These are phyloP conservation scores for Scaptomyza tumidula DNA, from an alignment of 2,888 invertebrate species.

Conservation along the genomic window DNA sequence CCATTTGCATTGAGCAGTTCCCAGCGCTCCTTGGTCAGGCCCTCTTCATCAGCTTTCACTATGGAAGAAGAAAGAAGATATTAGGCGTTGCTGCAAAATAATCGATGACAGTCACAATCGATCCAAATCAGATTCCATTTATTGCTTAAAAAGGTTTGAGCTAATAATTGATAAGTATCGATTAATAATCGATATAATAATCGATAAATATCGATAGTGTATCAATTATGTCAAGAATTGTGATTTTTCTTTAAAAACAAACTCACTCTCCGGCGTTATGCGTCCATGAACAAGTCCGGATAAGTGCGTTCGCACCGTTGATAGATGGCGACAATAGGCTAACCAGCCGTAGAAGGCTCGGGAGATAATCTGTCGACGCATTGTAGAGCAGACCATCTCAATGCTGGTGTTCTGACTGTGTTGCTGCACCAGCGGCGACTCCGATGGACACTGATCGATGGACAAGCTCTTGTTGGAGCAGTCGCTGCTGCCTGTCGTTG, in stretches of 20 bases:
- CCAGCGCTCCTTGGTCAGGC: slow-evolving; percentile 92
- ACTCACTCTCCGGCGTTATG: slow-evolving; percentile 88
- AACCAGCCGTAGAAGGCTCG: slow-evolving; percentile 98
- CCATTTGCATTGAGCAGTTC: slow-evolving; percentile 88
- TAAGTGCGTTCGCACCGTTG: slow-evolving; percentile 96
- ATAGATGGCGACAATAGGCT: slow-evolving; percentile 96
- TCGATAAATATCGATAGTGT: background rate
- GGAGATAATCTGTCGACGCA: slow-evolving; percentile 97
- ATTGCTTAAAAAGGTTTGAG: no score
- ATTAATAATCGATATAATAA: no score
- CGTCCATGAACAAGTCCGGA: slow-evolving; percentile 93
- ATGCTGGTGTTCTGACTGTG: slow-evolving; percentile 86
- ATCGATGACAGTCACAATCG: background rate
- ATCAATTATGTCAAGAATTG: no score
- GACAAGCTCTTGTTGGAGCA: slow-evolving; percentile 86
- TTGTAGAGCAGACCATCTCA: slow-evolving; percentile 95
- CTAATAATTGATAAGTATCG: no score
- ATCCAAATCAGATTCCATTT: no score
- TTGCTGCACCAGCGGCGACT: slow-evolving; percentile 80
- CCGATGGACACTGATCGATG: slow-evolving; percentile 84
- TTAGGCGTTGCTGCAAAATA: background rate
- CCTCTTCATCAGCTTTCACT: slow-evolving; percentile 88
- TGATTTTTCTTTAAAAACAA: background rate
- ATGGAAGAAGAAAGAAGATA: background rate
- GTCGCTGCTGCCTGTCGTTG: slow-evolving; percentile 88